A percentile compares a stretch with the other conserved stretches of the same genome.
phyloP scores from a whole-genome alignment of 1,140 invertebrate species.

The Hyphantria cunea region DNA sequence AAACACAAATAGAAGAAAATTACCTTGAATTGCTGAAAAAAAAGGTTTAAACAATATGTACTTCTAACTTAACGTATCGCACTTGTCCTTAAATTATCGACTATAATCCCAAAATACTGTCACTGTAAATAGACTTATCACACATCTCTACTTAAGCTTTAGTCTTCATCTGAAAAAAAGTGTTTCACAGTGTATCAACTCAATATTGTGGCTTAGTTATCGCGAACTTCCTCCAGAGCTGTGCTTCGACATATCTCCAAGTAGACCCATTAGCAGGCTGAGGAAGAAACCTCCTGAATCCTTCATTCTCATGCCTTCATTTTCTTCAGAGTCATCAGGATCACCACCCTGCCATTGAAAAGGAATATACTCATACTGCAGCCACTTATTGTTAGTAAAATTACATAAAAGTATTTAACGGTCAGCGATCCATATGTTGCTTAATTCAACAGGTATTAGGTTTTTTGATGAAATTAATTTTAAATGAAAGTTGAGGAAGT shows the following conservation, averaged over 20 bases:
- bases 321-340: slow-evolving; percentile 48
- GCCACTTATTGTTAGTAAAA: neutral
- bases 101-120: too few species aligned
- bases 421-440: too few species aligned
- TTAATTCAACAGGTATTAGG: too few species aligned
- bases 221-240: slow-evolving; percentile 53
- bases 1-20: too few species aligned
- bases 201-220: slow-evolving; percentile 1
- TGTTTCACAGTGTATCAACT: neutral
- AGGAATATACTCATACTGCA: too few species aligned
- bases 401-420: neutral
- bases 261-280: slow-evolving; percentile 59
- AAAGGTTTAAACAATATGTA: too few species aligned
- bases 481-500: too few species aligned
- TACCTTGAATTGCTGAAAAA: too few species aligned
- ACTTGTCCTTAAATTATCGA: too few species aligned
- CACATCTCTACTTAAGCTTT: neutral
- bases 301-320: slow-evolving; percentile 38
- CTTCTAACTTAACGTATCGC: neutral
- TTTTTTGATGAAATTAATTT: too few species aligned
- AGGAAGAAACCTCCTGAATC: slow-evolving; percentile 67
- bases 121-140: neutral
- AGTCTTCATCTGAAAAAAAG: neutral
- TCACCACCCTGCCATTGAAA: slow-evolving; percentile 19
- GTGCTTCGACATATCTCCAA: slow-evolving; percentile 70